Conservation (phyloP, 1,140 invertebrate species). For the Drosophila obscura region DNA sequence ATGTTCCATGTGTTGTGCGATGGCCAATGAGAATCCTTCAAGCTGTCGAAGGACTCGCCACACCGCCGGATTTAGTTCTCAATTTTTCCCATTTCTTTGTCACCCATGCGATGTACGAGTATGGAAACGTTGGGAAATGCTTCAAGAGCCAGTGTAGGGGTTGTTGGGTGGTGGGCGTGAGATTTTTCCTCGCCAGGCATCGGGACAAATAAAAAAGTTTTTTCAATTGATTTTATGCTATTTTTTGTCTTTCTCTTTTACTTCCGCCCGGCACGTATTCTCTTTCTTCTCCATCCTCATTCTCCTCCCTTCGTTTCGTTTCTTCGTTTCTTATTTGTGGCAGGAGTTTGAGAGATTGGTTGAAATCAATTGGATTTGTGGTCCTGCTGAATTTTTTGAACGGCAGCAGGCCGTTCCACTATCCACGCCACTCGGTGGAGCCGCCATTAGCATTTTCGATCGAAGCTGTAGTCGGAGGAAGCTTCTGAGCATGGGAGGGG, state of each 20-base stretch:
- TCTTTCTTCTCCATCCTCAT: slow-evolving; percentile 9
- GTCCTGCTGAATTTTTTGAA: slow-evolving; percentile 42
- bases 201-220: slow-evolving; percentile 59
- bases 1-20: slow-evolving; percentile 66
- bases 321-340: neutral
- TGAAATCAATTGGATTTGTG: slow-evolving; percentile 80
- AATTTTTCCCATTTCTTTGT: slow-evolving; percentile 75
- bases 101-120: slow-evolving; percentile 71
- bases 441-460: slow-evolving; percentile 73
- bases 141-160: slow-evolving; percentile 10
- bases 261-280: slow-evolving; percentile 61
- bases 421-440: slow-evolving; percentile 32
- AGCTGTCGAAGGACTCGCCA: slow-evolving; percentile 53
- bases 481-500: neutral
- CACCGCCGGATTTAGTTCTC: slow-evolving; percentile 69
- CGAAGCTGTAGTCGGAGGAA: neutral
- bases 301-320: neutral
- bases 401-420: slow-evolving; percentile 39
- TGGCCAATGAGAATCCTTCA: slow-evolving; percentile 69
- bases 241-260: slow-evolving; percentile 58
- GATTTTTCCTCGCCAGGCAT: slow-evolving; percentile 36
- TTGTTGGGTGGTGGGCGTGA: slow-evolving; percentile 52
- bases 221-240: slow-evolving; percentile 79
- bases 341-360: slow-evolving; percentile 75
- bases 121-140: slow-evolving; percentile 39